Evolutionary conservation across 1,140 invertebrate species (phyloP).

Genomic region (Cecropterus lyciades): DNA sequence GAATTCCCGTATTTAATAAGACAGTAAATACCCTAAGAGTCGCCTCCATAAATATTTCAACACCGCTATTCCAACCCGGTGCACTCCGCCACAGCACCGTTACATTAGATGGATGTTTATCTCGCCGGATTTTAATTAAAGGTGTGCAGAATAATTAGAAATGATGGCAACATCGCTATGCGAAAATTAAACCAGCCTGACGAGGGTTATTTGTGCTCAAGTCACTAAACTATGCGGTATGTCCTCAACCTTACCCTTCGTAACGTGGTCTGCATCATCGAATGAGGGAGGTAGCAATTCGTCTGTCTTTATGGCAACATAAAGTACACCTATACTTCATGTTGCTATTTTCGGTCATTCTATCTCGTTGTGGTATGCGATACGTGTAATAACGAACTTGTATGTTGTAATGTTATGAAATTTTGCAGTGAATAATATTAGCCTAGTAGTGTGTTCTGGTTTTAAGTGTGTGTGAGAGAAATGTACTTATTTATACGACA

Average conservation of each 20-base stretch:
- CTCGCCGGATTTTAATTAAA: constrained; percentile 70
- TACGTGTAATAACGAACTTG: too few species aligned
- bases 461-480: too few species aligned
- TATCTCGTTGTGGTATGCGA: too few species aligned
- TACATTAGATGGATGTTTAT: constrained; percentile 62
- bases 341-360: background rate
- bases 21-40: constrained; percentile 5
- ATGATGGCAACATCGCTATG: constrained; percentile 47
- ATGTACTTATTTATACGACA: too few species aligned
- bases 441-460: too few species aligned
- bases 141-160: constrained; percentile 65
- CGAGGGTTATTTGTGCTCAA: constrained; percentile 39
- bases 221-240: constrained; percentile 25
- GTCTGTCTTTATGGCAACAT: background rate
- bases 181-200: constrained; percentile 52
- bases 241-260: constrained; percentile 12
- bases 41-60: constrained; percentile 26
- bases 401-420: too few species aligned
- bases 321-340: background rate
- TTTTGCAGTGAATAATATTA: too few species aligned
- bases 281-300: background rate
- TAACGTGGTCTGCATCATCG: constrained; percentile 5
- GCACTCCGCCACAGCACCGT: constrained; percentile 37
- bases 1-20: constrained; percentile 12
- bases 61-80: constrained; percentile 1